phyloP scores from a whole-genome alignment of 2,888 invertebrate genomes.

The Temnothorax ravouxi region DNA sequence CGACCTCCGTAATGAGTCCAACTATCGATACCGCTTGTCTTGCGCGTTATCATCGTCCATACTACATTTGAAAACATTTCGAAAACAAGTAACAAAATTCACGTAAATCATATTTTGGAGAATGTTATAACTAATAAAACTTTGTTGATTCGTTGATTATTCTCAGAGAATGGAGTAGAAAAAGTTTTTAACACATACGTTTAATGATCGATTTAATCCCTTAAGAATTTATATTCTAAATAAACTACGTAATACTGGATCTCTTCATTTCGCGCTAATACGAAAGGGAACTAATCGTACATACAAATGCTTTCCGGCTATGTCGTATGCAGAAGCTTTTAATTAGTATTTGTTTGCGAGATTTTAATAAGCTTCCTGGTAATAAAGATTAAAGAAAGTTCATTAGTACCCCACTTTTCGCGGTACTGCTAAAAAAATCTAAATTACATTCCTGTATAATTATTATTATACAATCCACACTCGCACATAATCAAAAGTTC shows the following conservation, averaged over 20 bases:
- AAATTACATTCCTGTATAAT: constrained; percentile 1
- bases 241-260: neutral
- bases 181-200: neutral
- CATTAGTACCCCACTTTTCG: neutral
- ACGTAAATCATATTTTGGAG: neutral
- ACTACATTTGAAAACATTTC: neutral
- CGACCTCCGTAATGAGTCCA: constrained; percentile 29
- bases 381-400: neutral
- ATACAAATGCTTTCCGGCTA: neutral
- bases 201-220: neutral
- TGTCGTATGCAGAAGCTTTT: neutral
- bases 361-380: constrained; percentile 11
- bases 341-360: neutral
- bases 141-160: neutral
- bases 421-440: constrained; percentile 1
- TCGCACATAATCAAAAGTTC: neutral
- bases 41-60: neutral
- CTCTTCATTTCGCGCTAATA: neutral
- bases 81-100: constrained; percentile 27
- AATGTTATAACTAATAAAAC: neutral
- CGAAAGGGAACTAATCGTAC: neutral
- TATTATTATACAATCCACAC: neutral
- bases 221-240: constrained; percentile 14
- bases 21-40: constrained; percentile 43
- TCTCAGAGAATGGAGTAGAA: neutral